Evolutionary conservation across 2,797 vertebrate species (phyloP).

Genomic region (Megaceryle alcyon): DNA sequence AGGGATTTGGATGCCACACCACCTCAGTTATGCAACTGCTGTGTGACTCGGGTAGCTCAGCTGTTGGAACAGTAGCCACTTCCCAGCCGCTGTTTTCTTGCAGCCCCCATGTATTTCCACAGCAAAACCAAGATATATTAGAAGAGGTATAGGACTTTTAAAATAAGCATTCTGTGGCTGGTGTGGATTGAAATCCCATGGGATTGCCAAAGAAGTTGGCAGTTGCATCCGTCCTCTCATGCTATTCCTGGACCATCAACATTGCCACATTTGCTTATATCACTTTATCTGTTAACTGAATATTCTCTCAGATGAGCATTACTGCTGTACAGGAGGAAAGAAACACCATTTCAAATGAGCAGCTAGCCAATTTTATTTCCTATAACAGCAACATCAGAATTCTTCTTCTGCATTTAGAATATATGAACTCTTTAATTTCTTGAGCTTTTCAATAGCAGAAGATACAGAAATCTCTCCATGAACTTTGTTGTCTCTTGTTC

Average conservation of each 20-base stretch:
- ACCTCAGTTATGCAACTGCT: not conserved
- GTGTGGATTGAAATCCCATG: not conserved
- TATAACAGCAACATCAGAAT: constrained; percentile 75
- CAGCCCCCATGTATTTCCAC: not conserved
- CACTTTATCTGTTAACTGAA: not conserved
- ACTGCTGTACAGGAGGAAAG: not conserved
- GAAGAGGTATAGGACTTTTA: not conserved
- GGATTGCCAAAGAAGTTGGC: not conserved
- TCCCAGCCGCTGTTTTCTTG: not conserved
- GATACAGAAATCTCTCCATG: constrained; percentile 87
- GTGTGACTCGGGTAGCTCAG: not conserved
- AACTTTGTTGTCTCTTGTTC: constrained; percentile 94
- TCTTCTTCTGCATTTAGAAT: constrained; percentile 88
- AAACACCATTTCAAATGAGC: not conserved
- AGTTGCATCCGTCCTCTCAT: not conserved
- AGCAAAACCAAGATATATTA: not conserved
- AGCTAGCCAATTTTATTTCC: not conserved
- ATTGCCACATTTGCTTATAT: not conserved
- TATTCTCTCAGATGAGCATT: not conserved
- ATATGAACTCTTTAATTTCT: constrained; percentile 83
- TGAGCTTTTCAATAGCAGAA: constrained; percentile 86
- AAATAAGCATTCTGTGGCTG: not conserved
- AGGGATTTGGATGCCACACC: not conserved
- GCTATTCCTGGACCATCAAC: not conserved
- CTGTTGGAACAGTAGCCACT: not conserved